Evolutionary conservation across 2,888 invertebrate species (phyloP), one percentile per base, ranked within the genome.

Genomic region (Pardosa pseudoannulata): DNA sequence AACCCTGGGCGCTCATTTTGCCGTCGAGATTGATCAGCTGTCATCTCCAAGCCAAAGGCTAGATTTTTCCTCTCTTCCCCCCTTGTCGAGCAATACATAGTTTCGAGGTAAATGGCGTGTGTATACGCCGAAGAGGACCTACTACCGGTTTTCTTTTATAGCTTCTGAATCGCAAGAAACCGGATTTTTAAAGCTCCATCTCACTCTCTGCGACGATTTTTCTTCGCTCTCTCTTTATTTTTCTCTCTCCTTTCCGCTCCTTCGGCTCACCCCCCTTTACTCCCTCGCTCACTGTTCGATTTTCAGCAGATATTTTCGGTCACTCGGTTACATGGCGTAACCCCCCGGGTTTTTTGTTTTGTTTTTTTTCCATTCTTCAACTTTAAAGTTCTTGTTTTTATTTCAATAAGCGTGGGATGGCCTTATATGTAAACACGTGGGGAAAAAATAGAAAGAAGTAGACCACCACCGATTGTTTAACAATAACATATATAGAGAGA

Each of bases 91-190:
- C 83, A 85, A 82, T 82, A 82, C 82, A 76, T 71, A 82, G 75
- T 82, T 82, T 71, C 75, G 27, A 41, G 70, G 83, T 85, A 85
- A 85, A 85, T 85, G 78, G 83, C 83, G 78, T 85, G 78, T 85
- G 76, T 71, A 76, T 70, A 65, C 65, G 76, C 19, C 71, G 65
- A 64, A 46, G 76, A 71, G 82, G 56, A 71, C 73, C 78, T 65
- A 67, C 83, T 85, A 85, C 79, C 78, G 83, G 83, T 73, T 85
- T 85, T 85, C 83, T 78, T 76, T 85, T 85, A 85, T 85, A 78
- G 73, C 83, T 78, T 31, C 76, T 65, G 82, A 83, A 72, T 82
- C 72, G 72, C 72, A 78, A 78, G 72, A 80, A 85, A 80, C 75
- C 83, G 83, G 82, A 83, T 83, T 78, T 83, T 83, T 83, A 78